A percentile compares a stretch with the other conserved stretches of the same genome.
Evolutionary conservation across 1,140 invertebrate species (phyloP).

Genomic region (Lepidurus apus): DNA sequence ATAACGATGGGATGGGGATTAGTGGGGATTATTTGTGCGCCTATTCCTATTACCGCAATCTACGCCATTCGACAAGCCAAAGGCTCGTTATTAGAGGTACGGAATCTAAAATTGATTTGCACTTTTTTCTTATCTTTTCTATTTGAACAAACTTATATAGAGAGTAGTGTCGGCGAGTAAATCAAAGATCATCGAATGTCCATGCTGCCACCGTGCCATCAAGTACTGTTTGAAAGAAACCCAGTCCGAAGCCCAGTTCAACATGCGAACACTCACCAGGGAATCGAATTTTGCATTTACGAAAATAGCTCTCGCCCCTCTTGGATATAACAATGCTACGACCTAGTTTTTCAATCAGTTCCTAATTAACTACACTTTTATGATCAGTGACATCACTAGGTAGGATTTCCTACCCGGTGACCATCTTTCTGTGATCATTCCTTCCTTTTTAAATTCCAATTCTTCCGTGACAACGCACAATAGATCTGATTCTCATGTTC

Average conservation of each 20-base stretch:
- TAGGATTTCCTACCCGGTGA: neutral
- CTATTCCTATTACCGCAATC: conserved; percentile 27
- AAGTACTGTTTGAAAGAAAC: conserved; percentile 30
- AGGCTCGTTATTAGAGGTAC: conserved; percentile 3
- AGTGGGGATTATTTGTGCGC: conserved; percentile 24
- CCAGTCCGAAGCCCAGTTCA: conserved; percentile 31
- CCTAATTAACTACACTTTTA: neutral
- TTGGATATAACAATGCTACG: neutral
- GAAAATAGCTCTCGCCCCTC: neutral
- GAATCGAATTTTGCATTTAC: neutral
- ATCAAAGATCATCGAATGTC: conserved; percentile 31
- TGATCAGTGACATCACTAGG: neutral
- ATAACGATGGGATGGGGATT: conserved; percentile 28
- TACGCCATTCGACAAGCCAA: conserved; percentile 29
- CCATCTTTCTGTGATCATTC: neutral
- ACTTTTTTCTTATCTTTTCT: neutral
- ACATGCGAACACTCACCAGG: neutral
- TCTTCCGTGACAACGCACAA: neutral
- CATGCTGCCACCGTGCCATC: conserved; percentile 29
- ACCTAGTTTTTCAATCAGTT: neutral
- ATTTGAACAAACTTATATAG: conserved; percentile 8
- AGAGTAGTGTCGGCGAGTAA: conserved; percentile 22
- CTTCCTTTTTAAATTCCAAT: neutral
- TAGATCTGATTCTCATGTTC: neutral
- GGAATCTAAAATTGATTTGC: neutral